phyloP scores from a whole-genome alignment of 2,113 vertebrate species.

The Aythya baeri region DNA sequence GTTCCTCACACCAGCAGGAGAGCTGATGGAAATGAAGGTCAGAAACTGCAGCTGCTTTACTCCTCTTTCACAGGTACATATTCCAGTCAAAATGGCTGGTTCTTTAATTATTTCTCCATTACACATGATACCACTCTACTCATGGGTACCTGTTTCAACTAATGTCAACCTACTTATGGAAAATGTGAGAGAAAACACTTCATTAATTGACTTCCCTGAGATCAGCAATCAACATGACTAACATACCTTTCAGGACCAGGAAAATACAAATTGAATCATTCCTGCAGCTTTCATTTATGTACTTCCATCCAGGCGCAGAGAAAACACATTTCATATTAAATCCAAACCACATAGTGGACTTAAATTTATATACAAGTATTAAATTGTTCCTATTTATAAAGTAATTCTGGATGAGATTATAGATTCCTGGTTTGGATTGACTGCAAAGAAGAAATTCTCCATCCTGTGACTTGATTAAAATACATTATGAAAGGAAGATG shows the following conservation, averaged over 20 bases:
- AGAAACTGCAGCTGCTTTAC: not conserved
- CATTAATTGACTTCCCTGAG: not conserved
- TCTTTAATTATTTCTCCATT: not conserved
- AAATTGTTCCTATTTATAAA: slow-evolving; percentile 28
- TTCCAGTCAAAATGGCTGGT: not conserved
- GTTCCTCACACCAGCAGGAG: not conserved
- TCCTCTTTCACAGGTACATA: not conserved
- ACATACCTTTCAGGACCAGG: not conserved
- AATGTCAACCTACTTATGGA: not conserved
- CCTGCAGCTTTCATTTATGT: not conserved
- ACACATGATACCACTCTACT: not conserved
- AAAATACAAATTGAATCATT: not conserved
- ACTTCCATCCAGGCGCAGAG: not conserved
- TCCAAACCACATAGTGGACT: not conserved
- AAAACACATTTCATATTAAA: not conserved
- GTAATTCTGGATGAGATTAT: not conserved
- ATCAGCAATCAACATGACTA: not conserved
- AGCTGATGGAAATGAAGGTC: not conserved
- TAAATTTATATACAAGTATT: not conserved
- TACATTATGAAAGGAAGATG: not conserved
- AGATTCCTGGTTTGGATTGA: not conserved
- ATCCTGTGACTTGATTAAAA: slow-evolving; percentile 33
- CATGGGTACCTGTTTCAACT: not conserved
- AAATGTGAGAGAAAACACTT: not conserved
- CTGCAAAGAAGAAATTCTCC: not conserved